Evolutionary conservation across 2,113 vertebrate species (phyloP), one percentile per base, ranked within the genome.

Genomic region (Tupaia chinensis): DNA sequence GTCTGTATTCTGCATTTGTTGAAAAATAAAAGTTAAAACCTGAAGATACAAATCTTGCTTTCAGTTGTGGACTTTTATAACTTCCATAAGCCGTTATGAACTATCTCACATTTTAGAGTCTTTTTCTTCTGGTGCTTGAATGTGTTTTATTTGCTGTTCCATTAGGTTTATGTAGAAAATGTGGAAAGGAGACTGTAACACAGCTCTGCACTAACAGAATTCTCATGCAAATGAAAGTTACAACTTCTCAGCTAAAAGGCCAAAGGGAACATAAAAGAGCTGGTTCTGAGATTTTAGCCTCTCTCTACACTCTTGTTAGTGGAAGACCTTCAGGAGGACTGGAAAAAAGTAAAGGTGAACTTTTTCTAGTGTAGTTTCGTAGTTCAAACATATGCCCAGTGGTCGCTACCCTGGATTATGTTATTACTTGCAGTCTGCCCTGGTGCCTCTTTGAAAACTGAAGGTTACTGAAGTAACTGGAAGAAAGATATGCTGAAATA

Each of bases 1-100:
- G 23, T 61, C 2, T 76, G 54, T 13, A 10, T 82, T 79, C n/a
- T 65, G 8, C 58, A 27, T 84, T 82, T 88, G 29, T 17, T 88
- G 80, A 66, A 72, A 90, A 89, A 34, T 73, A 58, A 82, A 95
- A 88, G n/a, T n/a, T n/a, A 77, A 94, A 69, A 25, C 8, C 12
- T 68, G 23, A 69, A 70, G 65, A 29, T 54, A 23, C 29, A 97
- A 97, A 91, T 25, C 16, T 89, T 44, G 17, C 22, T 76, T 91
- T 80, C 23, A n/a, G 0, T 22, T 91, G n/a, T 34, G 27, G 7
- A n/a, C 34, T 82, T 83, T 66, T 65, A 54, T 54, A 56, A 87
- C 27, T 88, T 72, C 70, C 54, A 1, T 60, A 65, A 63, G 25
- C 32, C 72, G 54, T 65, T 65, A 65, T 20, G 34, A 92, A 76